phyloP scores from a whole-genome alignment of 2,888 invertebrate species.

The Leptogaster cylindrica region DNA sequence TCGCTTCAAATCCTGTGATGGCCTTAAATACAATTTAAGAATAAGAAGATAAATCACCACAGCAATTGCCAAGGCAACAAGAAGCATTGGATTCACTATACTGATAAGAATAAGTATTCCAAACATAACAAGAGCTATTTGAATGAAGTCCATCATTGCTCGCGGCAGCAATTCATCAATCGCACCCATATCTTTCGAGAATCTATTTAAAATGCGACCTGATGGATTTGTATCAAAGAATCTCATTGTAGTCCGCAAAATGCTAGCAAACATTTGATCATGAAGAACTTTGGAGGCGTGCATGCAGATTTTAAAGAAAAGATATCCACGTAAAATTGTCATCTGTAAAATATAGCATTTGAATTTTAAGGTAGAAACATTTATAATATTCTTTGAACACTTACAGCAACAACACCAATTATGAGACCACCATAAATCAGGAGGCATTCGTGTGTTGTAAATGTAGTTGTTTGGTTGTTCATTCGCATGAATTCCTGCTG shows the following conservation, averaged over 20 bases:
- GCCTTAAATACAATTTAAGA: slow-evolving; percentile 72
- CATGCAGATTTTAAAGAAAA: slow-evolving; percentile 79
- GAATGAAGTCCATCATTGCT: slow-evolving; percentile 65
- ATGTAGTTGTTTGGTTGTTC: slow-evolving; percentile 53
- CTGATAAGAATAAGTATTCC: slow-evolving; percentile 78
- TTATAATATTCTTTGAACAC: slow-evolving; percentile 3
- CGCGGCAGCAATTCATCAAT: slow-evolving; percentile 67
- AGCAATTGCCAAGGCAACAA: slow-evolving; percentile 72
- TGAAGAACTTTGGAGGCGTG: slow-evolving; percentile 79
- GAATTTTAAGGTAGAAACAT: not conserved
- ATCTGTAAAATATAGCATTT: slow-evolving; percentile 50
- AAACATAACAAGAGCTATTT: slow-evolving; percentile 67
- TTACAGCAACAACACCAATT: slow-evolving; percentile 57
- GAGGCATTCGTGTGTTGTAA: slow-evolving; percentile 58
- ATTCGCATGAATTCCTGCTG: slow-evolving; percentile 59
- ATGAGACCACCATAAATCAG: slow-evolving; percentile 60
- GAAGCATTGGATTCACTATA: slow-evolving; percentile 71
- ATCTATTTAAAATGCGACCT: slow-evolving; percentile 75
- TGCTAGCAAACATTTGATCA: slow-evolving; percentile 80
- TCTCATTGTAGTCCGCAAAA: slow-evolving; percentile 77
- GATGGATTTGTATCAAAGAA: slow-evolving; percentile 89
- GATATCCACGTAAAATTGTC: slow-evolving; percentile 68
- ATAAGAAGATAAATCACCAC: slow-evolving; percentile 69
- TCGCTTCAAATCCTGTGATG: slow-evolving; percentile 77
- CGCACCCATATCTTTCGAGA: slow-evolving; percentile 75